phyloP scores from a whole-genome alignment of 2,888 invertebrate genomes.

The Caenorhabditis sp. region DNA sequence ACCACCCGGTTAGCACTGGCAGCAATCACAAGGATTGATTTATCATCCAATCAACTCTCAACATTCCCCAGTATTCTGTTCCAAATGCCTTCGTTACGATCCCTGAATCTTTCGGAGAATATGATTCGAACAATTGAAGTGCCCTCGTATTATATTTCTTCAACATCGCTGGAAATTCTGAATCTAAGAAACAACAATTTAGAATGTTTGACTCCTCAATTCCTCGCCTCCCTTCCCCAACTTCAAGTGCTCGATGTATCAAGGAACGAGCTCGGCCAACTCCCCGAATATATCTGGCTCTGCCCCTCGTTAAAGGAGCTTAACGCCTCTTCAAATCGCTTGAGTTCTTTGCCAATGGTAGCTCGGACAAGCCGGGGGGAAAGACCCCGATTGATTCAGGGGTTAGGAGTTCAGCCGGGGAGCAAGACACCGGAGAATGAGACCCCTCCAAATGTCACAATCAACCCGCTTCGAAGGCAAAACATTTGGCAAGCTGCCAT shows the following conservation, averaged over 20 bases:
- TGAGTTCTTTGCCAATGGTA: constrained; percentile 49
- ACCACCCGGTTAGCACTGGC: constrained; percentile 77
- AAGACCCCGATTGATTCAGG: constrained; percentile 17
- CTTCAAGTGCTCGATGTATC: constrained; percentile 81
- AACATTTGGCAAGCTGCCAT: constrained; percentile 51
- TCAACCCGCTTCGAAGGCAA: constrained; percentile 35
- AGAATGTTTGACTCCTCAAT: constrained; percentile 77
- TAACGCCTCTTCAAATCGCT: constrained; percentile 43
- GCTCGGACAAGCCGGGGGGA: constrained; percentile 27
- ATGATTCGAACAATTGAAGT: constrained; percentile 40
- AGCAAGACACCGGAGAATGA: constrained; percentile 24
- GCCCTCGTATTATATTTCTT: constrained; percentile 52
- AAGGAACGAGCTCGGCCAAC: constrained; percentile 85
- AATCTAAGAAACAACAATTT: constrained; percentile 89
- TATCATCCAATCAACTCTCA: constrained; percentile 86
- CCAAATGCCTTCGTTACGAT: constrained; percentile 78
- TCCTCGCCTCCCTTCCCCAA: constrained; percentile 50
- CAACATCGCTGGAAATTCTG: constrained; percentile 76
- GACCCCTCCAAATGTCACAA: constrained; percentile 30
- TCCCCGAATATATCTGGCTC: constrained; percentile 87
- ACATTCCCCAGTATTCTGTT: constrained; percentile 85
- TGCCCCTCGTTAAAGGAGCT: constrained; percentile 80
- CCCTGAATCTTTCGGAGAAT: constrained; percentile 45
- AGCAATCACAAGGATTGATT: constrained; percentile 90
- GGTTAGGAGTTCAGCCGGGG: constrained; percentile 9